Evolutionary conservation across 2,888 invertebrate genomes (phyloP).

Genomic region (Zaprionus lineosus): DNA sequence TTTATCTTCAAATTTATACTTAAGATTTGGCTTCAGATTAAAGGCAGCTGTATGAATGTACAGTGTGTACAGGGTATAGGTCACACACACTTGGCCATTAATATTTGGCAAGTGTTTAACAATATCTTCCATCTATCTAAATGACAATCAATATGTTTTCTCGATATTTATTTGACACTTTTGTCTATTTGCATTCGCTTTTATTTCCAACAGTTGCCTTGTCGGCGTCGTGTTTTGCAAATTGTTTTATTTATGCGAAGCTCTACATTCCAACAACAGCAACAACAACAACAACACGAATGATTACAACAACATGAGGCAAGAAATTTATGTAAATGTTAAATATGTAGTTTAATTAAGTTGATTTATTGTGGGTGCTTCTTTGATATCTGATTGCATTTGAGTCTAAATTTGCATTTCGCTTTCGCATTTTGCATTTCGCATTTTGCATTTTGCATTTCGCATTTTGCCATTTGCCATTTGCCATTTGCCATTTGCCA

Average conservation of each 20-base stretch:
- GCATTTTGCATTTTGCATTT: slow-evolving; percentile 3
- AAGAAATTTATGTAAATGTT: slow-evolving; percentile 68
- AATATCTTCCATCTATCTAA: slow-evolving; percentile 34
- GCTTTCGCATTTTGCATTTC: neutral
- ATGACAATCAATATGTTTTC: slow-evolving; percentile 47
- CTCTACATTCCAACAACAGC: too few relatives aligned
- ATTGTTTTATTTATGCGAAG: slow-evolving; percentile 61
- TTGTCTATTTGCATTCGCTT: slow-evolving; percentile 31
- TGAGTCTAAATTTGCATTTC: slow-evolving; percentile 16
- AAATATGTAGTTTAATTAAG: slow-evolving; percentile 61
- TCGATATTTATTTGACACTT: slow-evolving; percentile 63
- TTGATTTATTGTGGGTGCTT: slow-evolving; percentile 66
- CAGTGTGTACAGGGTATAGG: too few relatives aligned
- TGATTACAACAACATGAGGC: slow-evolving; percentile 31
- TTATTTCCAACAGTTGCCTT: slow-evolving; percentile 13
- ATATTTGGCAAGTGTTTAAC: slow-evolving; percentile 3
- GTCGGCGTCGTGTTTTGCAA: slow-evolving; percentile 50
- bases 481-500: too few relatives aligned
- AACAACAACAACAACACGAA: too few relatives aligned
- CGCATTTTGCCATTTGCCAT: neutral
- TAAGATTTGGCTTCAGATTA: too few relatives aligned
- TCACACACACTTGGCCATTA: neutral
- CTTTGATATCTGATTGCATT: slow-evolving; percentile 22
- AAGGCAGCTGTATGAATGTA: too few relatives aligned
- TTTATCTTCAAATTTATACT: too few relatives aligned